Conservation (phyloP, 2,888 invertebrate species). For the Drosophila tanythrix region DNA sequence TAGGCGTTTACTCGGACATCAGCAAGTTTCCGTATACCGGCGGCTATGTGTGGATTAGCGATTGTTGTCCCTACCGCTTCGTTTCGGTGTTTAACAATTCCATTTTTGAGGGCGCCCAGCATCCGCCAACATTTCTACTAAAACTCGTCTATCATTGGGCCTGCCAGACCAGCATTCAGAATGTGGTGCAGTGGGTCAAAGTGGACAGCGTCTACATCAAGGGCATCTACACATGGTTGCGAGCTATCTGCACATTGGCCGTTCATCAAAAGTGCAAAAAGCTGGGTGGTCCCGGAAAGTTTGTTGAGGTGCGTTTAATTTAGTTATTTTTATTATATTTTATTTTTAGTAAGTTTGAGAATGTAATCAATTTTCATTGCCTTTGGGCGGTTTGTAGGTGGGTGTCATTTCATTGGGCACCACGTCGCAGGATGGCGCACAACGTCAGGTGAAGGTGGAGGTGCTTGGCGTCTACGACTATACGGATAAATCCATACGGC, state of each 20-base stretch:
- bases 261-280: conserved; percentile 91
- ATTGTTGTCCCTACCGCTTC: conserved; percentile 93
- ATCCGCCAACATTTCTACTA: conserved; percentile 92
- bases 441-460: conserved; percentile 94
- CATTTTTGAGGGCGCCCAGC: conserved; percentile 93
- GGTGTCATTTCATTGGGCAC: conserved; percentile 95
- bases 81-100: conserved; percentile 95
- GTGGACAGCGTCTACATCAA: conserved; percentile 90
- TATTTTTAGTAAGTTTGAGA: background rate
- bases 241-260: conserved; percentile 92
- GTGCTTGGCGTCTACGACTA: conserved; percentile 93
- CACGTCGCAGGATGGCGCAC: conserved; percentile 91
- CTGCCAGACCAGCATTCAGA: conserved; percentile 95
- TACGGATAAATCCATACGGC: conserved; percentile 89
- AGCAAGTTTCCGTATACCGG: conserved; percentile 94
- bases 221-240: conserved; percentile 89
- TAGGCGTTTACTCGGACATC: conserved; percentile 94
- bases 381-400: conserved; percentile 80
- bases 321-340: background rate
- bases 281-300: conserved; percentile 90
- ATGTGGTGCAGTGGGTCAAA: conserved; percentile 95
- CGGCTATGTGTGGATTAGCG: conserved; percentile 96
- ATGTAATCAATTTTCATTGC: background rate
- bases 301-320: conserved; percentile 86
- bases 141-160: conserved; percentile 96